These are phyloP conservation scores for Petrolisthes manimaculis DNA, from an alignment of 2,888 invertebrate species.

Conservation along the genomic window DNA sequence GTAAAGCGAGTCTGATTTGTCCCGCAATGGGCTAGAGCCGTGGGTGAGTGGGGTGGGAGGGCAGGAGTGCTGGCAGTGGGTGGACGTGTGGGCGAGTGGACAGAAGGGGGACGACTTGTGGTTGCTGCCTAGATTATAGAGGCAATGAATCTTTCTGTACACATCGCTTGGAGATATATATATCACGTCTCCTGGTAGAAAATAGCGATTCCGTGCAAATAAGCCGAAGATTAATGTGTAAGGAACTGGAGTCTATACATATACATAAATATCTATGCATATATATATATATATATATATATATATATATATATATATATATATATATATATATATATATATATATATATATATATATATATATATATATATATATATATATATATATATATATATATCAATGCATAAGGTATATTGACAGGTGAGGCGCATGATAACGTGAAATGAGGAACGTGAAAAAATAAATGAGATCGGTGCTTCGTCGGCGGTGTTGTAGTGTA, in stretches of 20 bases:
- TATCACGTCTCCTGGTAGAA: neutral
- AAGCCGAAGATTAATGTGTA: slow-evolving; percentile 10
- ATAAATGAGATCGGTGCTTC: neutral
- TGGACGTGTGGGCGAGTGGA: neutral
- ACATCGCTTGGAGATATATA: neutral
- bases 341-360: slow-evolving; percentile 15
- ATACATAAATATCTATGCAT: neutral
- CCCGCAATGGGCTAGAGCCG: neutral
- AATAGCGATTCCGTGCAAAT: neutral
- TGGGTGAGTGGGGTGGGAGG: neutral
- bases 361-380: slow-evolving; percentile 31
- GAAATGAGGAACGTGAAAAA: neutral
- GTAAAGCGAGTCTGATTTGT: neutral
- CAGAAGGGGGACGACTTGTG: neutral
- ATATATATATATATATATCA: slow-evolving; percentile 27
- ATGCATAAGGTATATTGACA: slow-evolving; percentile 28
- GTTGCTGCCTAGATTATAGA: neutral
- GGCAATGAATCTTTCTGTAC: neutral
- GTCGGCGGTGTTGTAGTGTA: neutral
- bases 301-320: slow-evolving; percentile 30
- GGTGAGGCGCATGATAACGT: neutral
- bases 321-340: slow-evolving; percentile 27
- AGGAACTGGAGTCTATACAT: slow-evolving; percentile 14
- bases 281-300: slow-evolving; percentile 30
- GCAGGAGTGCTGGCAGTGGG: neutral